Conservation (phyloP, 2,113 vertebrate genomes). For the Girardinichthys multiradiatus region DNA sequence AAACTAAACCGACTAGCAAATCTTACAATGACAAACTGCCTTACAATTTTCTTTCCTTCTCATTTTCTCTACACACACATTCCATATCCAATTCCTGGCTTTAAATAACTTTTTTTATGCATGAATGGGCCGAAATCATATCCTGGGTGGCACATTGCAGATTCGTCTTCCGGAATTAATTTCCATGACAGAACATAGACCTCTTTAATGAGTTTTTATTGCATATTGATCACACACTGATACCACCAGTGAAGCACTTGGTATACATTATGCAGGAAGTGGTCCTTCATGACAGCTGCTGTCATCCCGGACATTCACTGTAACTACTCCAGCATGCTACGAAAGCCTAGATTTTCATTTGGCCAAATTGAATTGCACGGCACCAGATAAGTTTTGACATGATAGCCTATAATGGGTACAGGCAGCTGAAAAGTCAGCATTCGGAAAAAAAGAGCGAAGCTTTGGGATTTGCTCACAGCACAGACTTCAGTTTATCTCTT, state of each 20-base stretch:
- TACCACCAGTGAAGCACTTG: conserved; percentile 58
- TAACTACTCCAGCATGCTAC: conserved; percentile 38
- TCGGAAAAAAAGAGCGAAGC: conserved; percentile 45
- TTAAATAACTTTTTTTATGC: conserved; percentile 79
- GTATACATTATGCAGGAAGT: conserved; percentile 60
- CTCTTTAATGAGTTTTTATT: conserved; percentile 81
- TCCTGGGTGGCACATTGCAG: conserved; percentile 71
- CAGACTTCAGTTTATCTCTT: background rate
- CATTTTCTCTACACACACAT: conserved; percentile 18
- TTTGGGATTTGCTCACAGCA: conserved; percentile 48
- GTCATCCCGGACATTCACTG: conserved; percentile 44
- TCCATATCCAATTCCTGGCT: conserved; percentile 68
- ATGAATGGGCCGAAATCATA: conserved; percentile 73
- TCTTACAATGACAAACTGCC: conserved; percentile 68
- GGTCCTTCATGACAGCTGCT: conserved; percentile 61
- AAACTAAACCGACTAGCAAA: conserved; percentile 58
- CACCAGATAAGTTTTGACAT: conserved; percentile 55
- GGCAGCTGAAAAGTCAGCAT: conserved; percentile 62
- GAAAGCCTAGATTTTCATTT: conserved; percentile 50
- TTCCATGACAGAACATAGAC: conserved; percentile 71
- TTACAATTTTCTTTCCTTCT: conserved; percentile 48
- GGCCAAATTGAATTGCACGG: conserved; percentile 57
- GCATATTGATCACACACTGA: conserved; percentile 80
- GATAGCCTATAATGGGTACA: conserved; percentile 65
- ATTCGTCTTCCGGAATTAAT: conserved; percentile 79